Evolutionary conservation across 2,888 invertebrate genomes (phyloP).

Genomic region (Erebia palarica): DNA sequence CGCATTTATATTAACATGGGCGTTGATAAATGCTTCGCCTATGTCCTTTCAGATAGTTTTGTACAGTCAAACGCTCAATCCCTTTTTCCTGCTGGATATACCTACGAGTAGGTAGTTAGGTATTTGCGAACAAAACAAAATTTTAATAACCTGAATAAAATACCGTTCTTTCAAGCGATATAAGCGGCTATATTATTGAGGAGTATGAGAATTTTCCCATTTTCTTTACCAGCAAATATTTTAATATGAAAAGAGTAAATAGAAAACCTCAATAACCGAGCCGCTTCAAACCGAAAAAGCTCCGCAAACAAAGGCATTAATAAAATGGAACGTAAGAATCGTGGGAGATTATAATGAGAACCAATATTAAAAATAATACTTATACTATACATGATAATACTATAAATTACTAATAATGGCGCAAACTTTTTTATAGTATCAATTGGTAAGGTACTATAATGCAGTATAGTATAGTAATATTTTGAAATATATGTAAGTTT

Average conservation of each 20-base stretch:
- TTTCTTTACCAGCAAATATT: neutral
- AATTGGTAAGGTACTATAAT: too few species aligned
- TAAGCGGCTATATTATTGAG: slow-evolving; percentile 7
- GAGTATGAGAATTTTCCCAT: neutral
- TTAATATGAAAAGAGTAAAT: slow-evolving; percentile 10
- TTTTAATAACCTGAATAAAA: neutral
- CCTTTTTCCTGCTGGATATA: too few species aligned
- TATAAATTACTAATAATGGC: too few species aligned
- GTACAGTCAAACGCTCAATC: too few species aligned
- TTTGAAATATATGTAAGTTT: too few species aligned
- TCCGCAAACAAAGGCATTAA: slow-evolving; percentile 9
- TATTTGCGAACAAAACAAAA: neutral
- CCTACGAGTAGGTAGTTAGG: neutral
- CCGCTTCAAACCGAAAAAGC: neutral
- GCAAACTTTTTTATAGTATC: too few species aligned
- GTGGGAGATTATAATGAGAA: slow-evolving; percentile 4
- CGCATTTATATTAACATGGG: too few species aligned
- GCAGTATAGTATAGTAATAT: too few species aligned
- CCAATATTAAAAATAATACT: too few species aligned
- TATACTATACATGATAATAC: too few species aligned
- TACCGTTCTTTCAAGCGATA: neutral
- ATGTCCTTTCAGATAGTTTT: too few species aligned
- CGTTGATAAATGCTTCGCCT: too few species aligned
- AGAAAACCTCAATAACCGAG: slow-evolving; percentile 5
- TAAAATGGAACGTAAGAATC: slow-evolving; percentile 2